Base-by-base conservation (phyloP, 2,797 vertebrate genomes). In the Ctenosaura bakeri region DNA sequence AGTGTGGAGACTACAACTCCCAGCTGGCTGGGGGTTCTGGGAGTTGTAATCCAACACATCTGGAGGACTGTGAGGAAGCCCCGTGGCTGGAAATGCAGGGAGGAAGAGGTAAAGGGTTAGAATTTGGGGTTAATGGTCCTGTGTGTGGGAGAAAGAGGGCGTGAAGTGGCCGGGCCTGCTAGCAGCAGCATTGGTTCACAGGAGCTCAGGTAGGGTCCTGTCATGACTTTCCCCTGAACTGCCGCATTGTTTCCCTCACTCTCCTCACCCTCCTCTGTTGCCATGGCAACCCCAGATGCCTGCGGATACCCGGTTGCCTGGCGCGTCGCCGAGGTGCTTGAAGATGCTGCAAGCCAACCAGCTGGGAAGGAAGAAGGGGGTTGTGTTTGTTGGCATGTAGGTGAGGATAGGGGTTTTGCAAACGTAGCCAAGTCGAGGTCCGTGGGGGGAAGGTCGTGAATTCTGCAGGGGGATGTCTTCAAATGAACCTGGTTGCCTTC, bases 271-370 rank as follows among this genome's bases (percentile, higher is more conserved):
- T 87, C 85, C 81, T 87, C 73, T 84, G 90, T 90, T 90, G 86
- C 86, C 86, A 83, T 59, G 81, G 90, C 90, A 90, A 90, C 90
- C 86, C 79, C 86, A 83, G 86, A 90, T 90, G 90, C 90, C 90
- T 90, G 90, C 86, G 71, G 86, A 90, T 90, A 87, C 90, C 86
- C 90, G 62, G 90, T 84, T 88, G 85, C 90, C 85, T 90, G 90
- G 89, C 80, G 80, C 35, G 73, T 78, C 59, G 50, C 90, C 80
- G 46, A 90, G 85, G 81, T 88, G 73, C 90, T 90, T 79, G 90
- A 90, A 90, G 90, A 90, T 88, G 90, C 90, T 84, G 90, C 86
- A 90, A 88, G 85, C 73, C 90, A 35, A 84, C 90, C 85, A 90
- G 80, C 90, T 90, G 90, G 86, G 80, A 88, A 50, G 69, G 46